Base-by-base conservation (phyloP, 1,140 invertebrate species). In the Parapsyche elsis region DNA sequence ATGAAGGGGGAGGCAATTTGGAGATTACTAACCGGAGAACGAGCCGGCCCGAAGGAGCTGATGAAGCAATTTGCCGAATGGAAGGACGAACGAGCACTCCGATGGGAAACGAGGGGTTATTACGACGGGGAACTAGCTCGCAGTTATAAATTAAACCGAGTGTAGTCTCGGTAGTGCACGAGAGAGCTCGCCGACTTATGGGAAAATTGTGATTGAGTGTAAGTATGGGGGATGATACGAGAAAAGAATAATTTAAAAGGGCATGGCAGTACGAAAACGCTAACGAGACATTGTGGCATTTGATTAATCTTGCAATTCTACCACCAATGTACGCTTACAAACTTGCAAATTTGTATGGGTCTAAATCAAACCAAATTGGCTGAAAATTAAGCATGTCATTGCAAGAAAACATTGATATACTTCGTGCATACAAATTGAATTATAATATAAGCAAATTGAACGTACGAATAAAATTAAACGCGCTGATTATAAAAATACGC, bases 41-140 rank as follows among this genome's bases (percentile, higher is more conserved):
- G 9, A 24, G 9, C 64, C 64, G 23, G 14, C 64, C 16, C 49
- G 49, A 53, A 53, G 16, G 23, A 24, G 64, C 24, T 67, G 64
- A 67, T 67, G 64, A 67, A 67, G 64, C 64, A 67, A 67, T 67
- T 67, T 67, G 19, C 21, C 64, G 64, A 67, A 12, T 23, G 24
- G 21, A 23, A 53, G 49, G 49, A 53, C 49, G 10, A 14, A 12
- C 49, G 12, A 7, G 5, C 12, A 5, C 12, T 46, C 45, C 12
- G 49, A 53, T 53, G 49, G 49, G 49, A 53, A 53, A 53, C 49
- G 49, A 12, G 49, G 49, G 49, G 16, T 53, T 53, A 53, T 53
- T 53, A 53, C 49, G 49, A 10, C 49, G 49, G 12, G 12, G 49
- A 53, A 53, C 49, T 16, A 16, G 16, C 49, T 53, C 49, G 49